These are phyloP conservation scores for Hippocampus zosterae DNA, from an alignment of 2,113 vertebrate genomes.

Conservation along the genomic window DNA sequence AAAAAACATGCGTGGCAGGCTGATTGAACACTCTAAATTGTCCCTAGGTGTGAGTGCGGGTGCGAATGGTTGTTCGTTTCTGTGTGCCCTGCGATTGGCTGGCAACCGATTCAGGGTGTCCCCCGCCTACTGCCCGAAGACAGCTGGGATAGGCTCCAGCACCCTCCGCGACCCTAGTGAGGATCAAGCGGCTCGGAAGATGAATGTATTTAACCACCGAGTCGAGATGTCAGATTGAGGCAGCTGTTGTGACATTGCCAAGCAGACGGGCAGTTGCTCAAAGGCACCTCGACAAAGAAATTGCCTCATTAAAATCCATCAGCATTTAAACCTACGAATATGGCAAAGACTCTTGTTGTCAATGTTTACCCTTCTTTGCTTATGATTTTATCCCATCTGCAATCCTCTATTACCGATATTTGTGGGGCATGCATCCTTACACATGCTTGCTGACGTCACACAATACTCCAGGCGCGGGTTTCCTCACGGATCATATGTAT, in stretches of 20 bases:
- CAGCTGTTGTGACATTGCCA: not conserved
- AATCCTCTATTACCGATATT: conserved; percentile 2
- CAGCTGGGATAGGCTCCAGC: no score
- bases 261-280: not conserved
- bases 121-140: no score
- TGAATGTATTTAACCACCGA: no score
- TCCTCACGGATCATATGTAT: conserved; percentile 1
- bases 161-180: no score
- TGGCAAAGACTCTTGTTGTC: not conserved
- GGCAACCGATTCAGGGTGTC: no score
- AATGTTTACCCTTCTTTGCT: no score
- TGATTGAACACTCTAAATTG: no score
- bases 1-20: no score
- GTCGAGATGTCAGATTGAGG: not conserved
- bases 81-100: no score
- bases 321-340: not conserved
- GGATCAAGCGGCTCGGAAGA: no score
- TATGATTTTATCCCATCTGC: conserved; percentile 5
- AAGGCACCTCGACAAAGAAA: not conserved
- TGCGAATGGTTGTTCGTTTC: no score
- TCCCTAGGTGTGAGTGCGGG: no score
- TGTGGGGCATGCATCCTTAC: not conserved
- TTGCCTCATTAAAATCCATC: not conserved
- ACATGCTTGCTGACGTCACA: not conserved
- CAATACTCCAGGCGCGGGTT: conserved; percentile 5